phyloP scores from a whole-genome alignment of 2,797 vertebrate genomes.

The Notoglanidium macrostoma region DNA sequence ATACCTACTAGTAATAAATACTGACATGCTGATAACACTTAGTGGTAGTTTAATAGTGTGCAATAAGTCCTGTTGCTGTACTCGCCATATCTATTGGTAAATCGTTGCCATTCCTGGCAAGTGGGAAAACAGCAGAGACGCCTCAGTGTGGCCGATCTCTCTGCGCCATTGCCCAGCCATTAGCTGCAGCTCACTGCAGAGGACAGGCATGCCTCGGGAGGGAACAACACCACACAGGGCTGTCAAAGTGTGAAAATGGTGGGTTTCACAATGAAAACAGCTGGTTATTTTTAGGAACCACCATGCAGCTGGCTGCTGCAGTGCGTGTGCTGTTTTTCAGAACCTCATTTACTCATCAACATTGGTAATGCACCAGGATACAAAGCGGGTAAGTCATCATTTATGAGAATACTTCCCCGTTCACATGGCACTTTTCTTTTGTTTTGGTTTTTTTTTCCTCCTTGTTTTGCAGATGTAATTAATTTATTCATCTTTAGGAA shows the following conservation, averaged over 20 bases:
- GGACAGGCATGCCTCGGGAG: slow-evolving; percentile 30
- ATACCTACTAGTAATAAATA: background rate
- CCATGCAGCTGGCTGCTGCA: slow-evolving; percentile 26
- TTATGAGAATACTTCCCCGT: background rate
- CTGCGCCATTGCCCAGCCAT: slow-evolving; percentile 47
- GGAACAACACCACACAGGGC: slow-evolving; percentile 20
- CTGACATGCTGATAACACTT: background rate
- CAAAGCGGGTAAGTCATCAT: background rate
- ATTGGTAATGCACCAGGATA: background rate
- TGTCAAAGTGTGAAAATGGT: slow-evolving; percentile 40
- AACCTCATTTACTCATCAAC: slow-evolving; percentile 8
- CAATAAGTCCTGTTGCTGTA: background rate
- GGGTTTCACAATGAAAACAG: slow-evolving; percentile 17
- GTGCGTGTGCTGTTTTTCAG: background rate
- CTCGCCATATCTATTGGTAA: background rate
- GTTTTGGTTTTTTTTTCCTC: too few relatives aligned
- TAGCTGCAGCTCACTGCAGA: slow-evolving; percentile 49
- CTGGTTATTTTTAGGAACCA: slow-evolving; percentile 37
- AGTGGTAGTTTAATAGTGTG: background rate
- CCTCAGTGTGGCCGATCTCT: slow-evolving; percentile 41
- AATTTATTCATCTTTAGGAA: background rate
- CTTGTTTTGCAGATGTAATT: background rate
- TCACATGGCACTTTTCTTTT: background rate
- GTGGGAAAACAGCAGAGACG: slow-evolving; percentile 29
- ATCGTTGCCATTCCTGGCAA: background rate